Base-by-base conservation (phyloP, 2,797 vertebrate species). In the Neosalanx taihuensis region DNA sequence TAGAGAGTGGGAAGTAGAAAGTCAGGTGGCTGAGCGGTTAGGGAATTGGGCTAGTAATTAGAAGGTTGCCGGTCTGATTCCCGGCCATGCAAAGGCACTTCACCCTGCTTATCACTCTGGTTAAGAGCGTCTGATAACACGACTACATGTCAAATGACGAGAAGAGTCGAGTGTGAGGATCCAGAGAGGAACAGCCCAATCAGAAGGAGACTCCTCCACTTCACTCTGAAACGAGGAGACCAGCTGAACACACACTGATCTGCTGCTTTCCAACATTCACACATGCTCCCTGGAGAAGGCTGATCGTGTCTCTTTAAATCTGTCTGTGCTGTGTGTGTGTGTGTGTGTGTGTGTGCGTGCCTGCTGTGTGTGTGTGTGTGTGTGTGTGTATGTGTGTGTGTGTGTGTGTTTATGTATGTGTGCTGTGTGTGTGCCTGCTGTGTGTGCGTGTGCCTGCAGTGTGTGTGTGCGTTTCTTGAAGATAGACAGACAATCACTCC, bases 211-310 rank as follows among this genome's bases (percentile, higher is more conserved):
- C 64, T 9, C 3, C 37, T 41, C 79, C 71, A 62, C 30, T 68
- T 62, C 78, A 79, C 63, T 74, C 70, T 75, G 69, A 77, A 82
- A 89, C 61, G 81, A 86, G 83, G 81, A 81, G 64, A 58, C 81
- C 86, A 89, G 85, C 80, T 87, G 83, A 81, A 82, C 71, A 78
- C 69, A 70, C 84, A 79, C 59, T 46, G 37, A 69, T 73, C 72
- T 20, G 46, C 67, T 64, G 68, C 79, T 78, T 84, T 88, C 86
- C 81, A 84, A 86, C 84, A 87, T 89, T 86, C 73, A 64, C 76
- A 79, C 78, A 71, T 12, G 67, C 74, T 86, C 89, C 83, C 88
- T 17, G 70, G 87, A 87, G 84, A 86, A 29, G 71, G 57, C 63
- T 73, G 81, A 76, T 83, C 81, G 69, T 63, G 46, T 67, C 51